Evolutionary conservation across 2,797 vertebrate species (phyloP), one percentile per base, ranked within the genome.

Genomic region (Hemitrygon akajei): DNA sequence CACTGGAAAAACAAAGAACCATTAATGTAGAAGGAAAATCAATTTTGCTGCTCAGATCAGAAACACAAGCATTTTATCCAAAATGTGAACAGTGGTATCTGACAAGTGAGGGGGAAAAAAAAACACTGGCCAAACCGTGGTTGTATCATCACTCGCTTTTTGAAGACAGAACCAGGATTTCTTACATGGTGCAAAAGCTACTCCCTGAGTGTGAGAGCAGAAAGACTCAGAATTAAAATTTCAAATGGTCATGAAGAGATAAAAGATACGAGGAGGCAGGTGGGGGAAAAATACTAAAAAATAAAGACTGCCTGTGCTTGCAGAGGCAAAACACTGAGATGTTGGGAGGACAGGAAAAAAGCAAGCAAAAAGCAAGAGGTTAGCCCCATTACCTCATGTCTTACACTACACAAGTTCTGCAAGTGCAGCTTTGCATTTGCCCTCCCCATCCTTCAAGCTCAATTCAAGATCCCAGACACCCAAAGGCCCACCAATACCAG

Each of bases 1-100:
- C 66, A 94, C 2, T 7, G 91, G 16, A 95, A 47, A 94, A 56
- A 82, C 80, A 40, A 73, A 73, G 22, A 73, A 27, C 18, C 0
- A 20, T 73, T 22, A 22, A 4, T 25, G 22, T 73, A 25, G 71
- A 73, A 73, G 5, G 71, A 73, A 25, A 73, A 73, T 25, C 6
- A 20, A 73, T 73, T 73, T 73, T 25, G 22, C 22, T 73, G 71
- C 71, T 73, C 71, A 73, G 22, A 73, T 73, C 6, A 14, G 66
- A 69, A 69, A 69, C 18, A 12, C 9, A 69, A 69, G 66, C 66
- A 69, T 12, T 69, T 69, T 69, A 14, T 2, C 20, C 71, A 73
- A 73, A 73, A 73, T 73, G 5, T 73, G 1, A 73, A 3, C 22
- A 25, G 71, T 25, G 18, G 20, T 25, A 69, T 69, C 66, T 18